Conservation (phyloP, 2,888 invertebrate genomes). For the Stratiomys singularior region DNA sequence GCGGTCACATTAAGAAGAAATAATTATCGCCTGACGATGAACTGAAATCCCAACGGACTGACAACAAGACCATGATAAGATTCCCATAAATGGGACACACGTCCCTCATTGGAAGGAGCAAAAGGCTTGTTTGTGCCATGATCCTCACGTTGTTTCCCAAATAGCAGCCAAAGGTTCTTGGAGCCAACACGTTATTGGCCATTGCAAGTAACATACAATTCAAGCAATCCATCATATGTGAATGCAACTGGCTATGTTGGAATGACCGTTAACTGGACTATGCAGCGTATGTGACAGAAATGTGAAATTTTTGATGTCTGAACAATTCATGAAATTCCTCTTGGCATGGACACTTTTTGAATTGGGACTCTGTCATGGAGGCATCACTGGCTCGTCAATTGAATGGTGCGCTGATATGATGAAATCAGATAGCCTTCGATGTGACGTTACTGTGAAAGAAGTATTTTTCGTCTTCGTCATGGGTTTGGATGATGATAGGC, state of each 20-base stretch:
- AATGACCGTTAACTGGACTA: constrained; percentile 32
- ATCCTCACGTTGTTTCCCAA: too few relatives aligned
- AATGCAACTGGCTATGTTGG: background rate
- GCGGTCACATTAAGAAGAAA: constrained; percentile 46
- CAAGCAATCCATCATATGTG: background rate
- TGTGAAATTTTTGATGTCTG: constrained; percentile 45
- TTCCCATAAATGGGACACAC: constrained; percentile 25
- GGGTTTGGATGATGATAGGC: background rate
- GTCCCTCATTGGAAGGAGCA: background rate
- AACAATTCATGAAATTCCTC: constrained; percentile 22
- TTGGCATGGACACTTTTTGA: background rate
- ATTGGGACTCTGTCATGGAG: constrained; percentile 22
- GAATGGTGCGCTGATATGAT: constrained; percentile 28
- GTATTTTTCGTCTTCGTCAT: background rate
- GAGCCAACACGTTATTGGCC: background rate
- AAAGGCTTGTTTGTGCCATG: background rate
- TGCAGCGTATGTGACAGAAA: constrained; percentile 45
- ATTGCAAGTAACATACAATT: background rate
- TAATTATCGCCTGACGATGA: constrained; percentile 47
- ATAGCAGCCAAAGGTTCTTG: background rate
- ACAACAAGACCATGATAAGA: constrained; percentile 19
- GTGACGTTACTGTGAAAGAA: background rate
- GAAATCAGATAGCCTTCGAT: constrained; percentile 8
- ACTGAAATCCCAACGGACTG: constrained; percentile 36
- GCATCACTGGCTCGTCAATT: constrained; percentile 24